phyloP scores from a whole-genome alignment of 2,888 invertebrate genomes.

The Lochmaea crataegi region DNA sequence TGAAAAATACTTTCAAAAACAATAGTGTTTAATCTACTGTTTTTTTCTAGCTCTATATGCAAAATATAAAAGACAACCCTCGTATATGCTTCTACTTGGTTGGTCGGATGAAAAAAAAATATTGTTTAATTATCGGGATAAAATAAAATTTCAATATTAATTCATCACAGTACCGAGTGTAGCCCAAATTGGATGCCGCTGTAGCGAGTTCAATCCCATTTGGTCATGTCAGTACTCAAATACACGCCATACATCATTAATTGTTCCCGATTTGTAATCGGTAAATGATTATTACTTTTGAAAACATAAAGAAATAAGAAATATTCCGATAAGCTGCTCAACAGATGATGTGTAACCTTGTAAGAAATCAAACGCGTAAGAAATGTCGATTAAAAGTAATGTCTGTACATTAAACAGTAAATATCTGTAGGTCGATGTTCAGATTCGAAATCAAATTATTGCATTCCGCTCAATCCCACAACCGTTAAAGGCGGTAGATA shows the following conservation, averaged over 20 bases:
- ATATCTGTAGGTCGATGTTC: constrained; percentile 1
- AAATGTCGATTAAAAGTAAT: not conserved
- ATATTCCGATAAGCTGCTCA: constrained; percentile 24
- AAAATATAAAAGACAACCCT: too few species aligned
- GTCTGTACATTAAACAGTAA: not conserved
- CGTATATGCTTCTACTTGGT: constrained; percentile 7
- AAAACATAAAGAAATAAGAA: constrained; percentile 11
- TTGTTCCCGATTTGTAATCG: constrained; percentile 47
- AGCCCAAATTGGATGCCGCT: constrained; percentile 36
- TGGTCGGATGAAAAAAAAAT: constrained; percentile 10
- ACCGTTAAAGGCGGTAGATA: not conserved
- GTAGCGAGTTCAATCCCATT: constrained; percentile 39
- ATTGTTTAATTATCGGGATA: constrained; percentile 23
- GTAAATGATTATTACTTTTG: constrained; percentile 38
- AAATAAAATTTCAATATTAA: constrained; percentile 42
- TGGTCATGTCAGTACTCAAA: constrained; percentile 43
- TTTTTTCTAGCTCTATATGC: too few species aligned
- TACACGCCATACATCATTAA: constrained; percentile 44
- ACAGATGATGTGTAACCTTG: constrained; percentile 6
- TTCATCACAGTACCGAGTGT: constrained; percentile 41
- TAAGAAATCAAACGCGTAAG: not conserved
- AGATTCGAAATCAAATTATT: not conserved
- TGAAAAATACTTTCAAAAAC: too few species aligned
- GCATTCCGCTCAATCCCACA: not conserved
- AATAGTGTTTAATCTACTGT: too few species aligned